phyloP scores from a whole-genome alignment of 1,140 invertebrate species.

The Papilio machaon region DNA sequence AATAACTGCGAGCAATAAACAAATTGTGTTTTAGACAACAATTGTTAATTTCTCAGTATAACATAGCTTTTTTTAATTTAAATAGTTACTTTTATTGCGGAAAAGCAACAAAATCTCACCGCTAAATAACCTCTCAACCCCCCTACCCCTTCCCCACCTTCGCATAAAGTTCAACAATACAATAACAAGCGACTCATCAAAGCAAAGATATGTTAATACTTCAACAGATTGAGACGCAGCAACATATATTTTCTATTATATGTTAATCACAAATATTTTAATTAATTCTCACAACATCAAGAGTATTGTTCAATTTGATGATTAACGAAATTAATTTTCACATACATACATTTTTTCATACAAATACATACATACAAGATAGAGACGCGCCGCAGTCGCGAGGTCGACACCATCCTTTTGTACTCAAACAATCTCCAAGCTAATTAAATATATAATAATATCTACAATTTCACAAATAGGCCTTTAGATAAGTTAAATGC shows the following conservation, averaged over 20 bases:
- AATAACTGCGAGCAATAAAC: not conserved
- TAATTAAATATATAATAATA: conserved; percentile 45
- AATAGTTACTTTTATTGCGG: not conserved
- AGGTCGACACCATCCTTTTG: conserved; percentile 46
- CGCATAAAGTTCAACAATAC: conserved; percentile 18
- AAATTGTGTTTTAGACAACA: not conserved
- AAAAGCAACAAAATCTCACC: not conserved
- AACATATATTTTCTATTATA: not conserved
- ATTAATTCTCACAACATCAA: conserved; percentile 54
- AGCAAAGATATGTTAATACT: conserved; percentile 2
- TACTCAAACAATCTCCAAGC: conserved; percentile 47
- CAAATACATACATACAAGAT: conserved; percentile 28
- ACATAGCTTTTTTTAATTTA: not conserved
- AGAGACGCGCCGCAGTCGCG: conserved; percentile 42
- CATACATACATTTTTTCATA: conserved; percentile 17
- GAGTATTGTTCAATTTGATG: conserved; percentile 51
- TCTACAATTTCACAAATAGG: conserved; percentile 65
- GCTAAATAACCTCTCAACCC: not conserved
- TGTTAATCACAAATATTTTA: conserved; percentile 24
- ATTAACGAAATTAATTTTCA: conserved; percentile 24
- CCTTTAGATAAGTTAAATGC: conserved; percentile 75
- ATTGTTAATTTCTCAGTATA: not conserved
- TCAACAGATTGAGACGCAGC: not conserved
- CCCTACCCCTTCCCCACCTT: not conserved
- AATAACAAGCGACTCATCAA: conserved; percentile 20